A percentile compares a stretch with the other conserved stretches of the same genome.
Conservation (phyloP, 2,113 vertebrate species). For the Lates calcarifer region DNA sequence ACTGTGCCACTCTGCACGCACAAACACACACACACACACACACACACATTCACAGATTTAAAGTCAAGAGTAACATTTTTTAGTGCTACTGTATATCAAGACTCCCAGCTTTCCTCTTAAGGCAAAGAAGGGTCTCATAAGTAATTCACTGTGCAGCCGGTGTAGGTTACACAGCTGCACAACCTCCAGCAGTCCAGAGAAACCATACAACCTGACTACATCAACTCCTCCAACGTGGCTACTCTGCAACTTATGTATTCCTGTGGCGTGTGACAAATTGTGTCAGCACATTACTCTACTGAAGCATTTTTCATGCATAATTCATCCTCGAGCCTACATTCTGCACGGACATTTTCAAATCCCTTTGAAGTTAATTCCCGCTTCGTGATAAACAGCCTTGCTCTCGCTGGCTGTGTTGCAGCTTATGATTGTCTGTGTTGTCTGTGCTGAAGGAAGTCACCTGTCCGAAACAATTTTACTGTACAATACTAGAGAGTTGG, state of each 20-base stretch:
- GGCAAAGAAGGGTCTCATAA: conserved; percentile 53
- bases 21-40: neutral
- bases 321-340: conserved; percentile 66
- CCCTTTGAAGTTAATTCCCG: conserved; percentile 77
- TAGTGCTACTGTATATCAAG: conserved; percentile 47
- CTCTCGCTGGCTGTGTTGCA: conserved; percentile 22
- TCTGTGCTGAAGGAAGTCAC: conserved; percentile 44
- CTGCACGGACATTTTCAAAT: conserved; percentile 65
- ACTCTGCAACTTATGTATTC: conserved; percentile 62
- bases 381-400: conserved; percentile 62
- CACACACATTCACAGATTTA: conserved; percentile 14
- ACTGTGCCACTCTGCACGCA: neutral
- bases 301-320: conserved; percentile 70
- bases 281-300: conserved; percentile 70
- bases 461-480: conserved; percentile 56
- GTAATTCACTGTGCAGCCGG: conserved; percentile 62
- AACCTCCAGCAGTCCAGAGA: conserved; percentile 24
- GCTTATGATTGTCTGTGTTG: conserved; percentile 54
- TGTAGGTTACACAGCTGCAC: conserved; percentile 61
- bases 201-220: conserved; percentile 39
- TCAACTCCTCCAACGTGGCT: neutral
- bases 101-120: conserved; percentile 39
- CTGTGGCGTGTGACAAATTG: conserved; percentile 69
- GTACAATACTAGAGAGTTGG: conserved; percentile 3
- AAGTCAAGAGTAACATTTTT: conserved; percentile 27